Evolutionary conservation across 2,888 invertebrate species (phyloP).

Genomic region (Minunthozetes semirufus): DNA sequence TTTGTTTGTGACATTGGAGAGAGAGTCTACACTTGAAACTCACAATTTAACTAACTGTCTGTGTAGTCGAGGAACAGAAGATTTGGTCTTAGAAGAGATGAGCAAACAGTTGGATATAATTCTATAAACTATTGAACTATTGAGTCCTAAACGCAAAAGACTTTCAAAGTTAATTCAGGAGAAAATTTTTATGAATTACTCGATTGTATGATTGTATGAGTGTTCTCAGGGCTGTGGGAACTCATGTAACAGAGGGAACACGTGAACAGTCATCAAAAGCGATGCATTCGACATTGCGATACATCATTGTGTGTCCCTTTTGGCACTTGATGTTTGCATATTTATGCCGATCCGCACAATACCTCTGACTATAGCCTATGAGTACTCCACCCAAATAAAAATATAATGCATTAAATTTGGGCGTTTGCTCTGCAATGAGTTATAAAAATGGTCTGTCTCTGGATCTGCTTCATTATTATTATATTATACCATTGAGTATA

Average conservation of each 20-base stretch:
- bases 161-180: neutral
- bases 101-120: constrained; percentile 8
- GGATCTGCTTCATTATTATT: constrained; percentile 16
- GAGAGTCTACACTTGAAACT: neutral
- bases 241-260: too few species aligned
- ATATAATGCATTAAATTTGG: constrained; percentile 33
- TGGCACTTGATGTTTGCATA: constrained; percentile 27
- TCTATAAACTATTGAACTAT: constrained; percentile 5
- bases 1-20: neutral
- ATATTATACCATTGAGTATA: constrained; percentile 27
- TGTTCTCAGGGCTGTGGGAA: neutral
- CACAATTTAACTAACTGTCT: neutral
- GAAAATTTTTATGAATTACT: neutral
- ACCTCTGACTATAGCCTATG: neutral
- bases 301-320: constrained; percentile 20
- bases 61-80: neutral
- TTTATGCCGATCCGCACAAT: neutral
- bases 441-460: constrained; percentile 1
- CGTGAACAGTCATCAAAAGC: neutral
- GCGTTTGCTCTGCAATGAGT: constrained; percentile 24
- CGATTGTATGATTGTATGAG: neutral
- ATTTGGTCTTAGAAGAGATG: neutral
- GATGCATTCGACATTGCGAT: constrained; percentile 23
- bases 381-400: constrained; percentile 30
- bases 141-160: neutral